Evolutionary conservation across 2,113 vertebrate genomes (phyloP), one percentile per base, ranked within the genome.

Genomic region (Gasterosteus nipponicus): DNA sequence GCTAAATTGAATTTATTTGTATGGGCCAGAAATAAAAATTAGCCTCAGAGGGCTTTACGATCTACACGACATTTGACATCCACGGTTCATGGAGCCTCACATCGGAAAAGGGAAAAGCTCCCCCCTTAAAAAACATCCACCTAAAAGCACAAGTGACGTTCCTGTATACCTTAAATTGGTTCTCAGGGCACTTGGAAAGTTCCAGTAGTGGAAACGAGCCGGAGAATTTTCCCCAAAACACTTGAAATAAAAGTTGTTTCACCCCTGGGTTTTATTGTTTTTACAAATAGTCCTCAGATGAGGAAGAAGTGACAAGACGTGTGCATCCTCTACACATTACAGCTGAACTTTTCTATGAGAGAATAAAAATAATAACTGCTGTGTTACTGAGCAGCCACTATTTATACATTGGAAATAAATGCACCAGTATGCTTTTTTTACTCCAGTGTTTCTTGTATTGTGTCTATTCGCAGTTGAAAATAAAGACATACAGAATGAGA

Each of bases 361-460:
- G 5, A 53, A 63, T 49, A 6, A 44, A 71, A 71, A 60, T 12
- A 0, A 42, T 33, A 35, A 9, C n/a, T 51, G 29, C 65, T 71
- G 67, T 49, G 77, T 74, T 67, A 51, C 58, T 63, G 63, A 22
- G 65, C 59, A 84, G 38, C 35, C 15, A 15, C 46, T 16, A 44
- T 60, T 76, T 8, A 64, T 1, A 49, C 18, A 64, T 3, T 44
- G 22, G 19, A 57, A 57, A 29, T 4, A 80, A 74, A 54, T 67
- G 71, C 39, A 61, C 6, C 53, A 54, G 38, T 35, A 4, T 26
- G 49, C 33, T 58, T 71, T 84, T 65, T 47, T 62, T 59, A 47
- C 41, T 58, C 77, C 69, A 80, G 33, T 73, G 51, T 63, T 73
- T 80, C 38, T 67, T 44, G 84, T 47, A 58, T 44, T 63, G 69